Base-by-base conservation (phyloP, 37 sponge, comb jelly and placozoan species). In the Theonella swinhoei region DNA sequence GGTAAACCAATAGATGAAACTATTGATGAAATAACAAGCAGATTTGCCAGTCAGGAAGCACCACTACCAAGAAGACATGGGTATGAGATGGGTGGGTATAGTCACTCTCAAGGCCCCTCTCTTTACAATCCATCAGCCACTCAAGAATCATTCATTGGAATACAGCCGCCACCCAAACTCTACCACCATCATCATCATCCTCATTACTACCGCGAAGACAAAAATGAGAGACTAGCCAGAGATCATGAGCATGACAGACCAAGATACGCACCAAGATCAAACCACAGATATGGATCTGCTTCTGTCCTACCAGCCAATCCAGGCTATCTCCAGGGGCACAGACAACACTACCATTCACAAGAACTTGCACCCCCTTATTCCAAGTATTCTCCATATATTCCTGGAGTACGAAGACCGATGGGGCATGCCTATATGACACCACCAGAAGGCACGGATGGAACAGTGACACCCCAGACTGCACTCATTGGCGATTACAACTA, bases 101-200 rank as follows among this genome's bases (percentile, higher is more conserved):
- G 43, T 4, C 80, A 70, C 40, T 87, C 88, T 1, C 88, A 87
- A 60, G 82, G 82, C 2, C 22, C 69, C 3, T 68, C 76, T 36
- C 25, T 64, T 1, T 87, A 81, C 64, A 68, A 60, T 17, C 54
- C 62, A 0, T 87, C 88, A 14, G 54, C 54, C 33, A 81, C 77
- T 9, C 88, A 87, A 58, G 88, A 59, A 2, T 75, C 82, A 66
- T 37, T 19, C 1, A 64, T 14, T 5, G 23, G 80, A 4, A 74
- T 75, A 72, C 87, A 87, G 3, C 77, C 4, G 30, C 60, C 26
- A 66, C 80, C 31, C 11, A 39, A 31, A 39, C 1, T 72, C 42
- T 31, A 39, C 73, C n/a, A n/a, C n/a, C 64, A 64, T 3, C 22
- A 39, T 29, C 54, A 3, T 3, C 26, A 20, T 37, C 63, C 5